Evolutionary conservation across 2,113 vertebrate genomes (phyloP).

Genomic region (Equus przewalskii): DNA sequence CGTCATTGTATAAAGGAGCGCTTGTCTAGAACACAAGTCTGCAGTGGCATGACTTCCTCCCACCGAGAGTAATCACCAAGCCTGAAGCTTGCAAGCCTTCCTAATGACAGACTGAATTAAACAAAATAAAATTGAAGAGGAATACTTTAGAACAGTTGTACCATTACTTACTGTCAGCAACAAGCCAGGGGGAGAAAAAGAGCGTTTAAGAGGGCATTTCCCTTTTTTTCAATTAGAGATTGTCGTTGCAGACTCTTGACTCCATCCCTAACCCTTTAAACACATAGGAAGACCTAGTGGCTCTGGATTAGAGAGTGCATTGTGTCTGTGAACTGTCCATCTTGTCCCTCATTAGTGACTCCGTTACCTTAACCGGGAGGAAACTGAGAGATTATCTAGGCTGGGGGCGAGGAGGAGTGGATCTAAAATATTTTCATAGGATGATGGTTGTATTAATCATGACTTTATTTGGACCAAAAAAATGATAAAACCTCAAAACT

Average conservation of each 20-base stretch:
- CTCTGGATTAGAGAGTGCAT: conserved; percentile 73
- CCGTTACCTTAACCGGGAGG: conserved; percentile 8
- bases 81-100: conserved; percentile 72
- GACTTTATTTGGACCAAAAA: neutral
- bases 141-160: conserved; percentile 73
- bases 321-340: conserved; percentile 33
- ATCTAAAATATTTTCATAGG: conserved; percentile 41
- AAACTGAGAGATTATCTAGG: conserved; percentile 36
- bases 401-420: neutral
- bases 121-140: conserved; percentile 78
- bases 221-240: conserved; percentile 67
- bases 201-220: conserved; percentile 55
- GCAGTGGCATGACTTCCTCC: conserved; percentile 65
- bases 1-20: conserved; percentile 82
- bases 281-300: conserved; percentile 67
- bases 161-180: conserved; percentile 76
- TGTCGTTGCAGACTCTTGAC: conserved; percentile 64
- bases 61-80: conserved; percentile 69
- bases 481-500: neutral
- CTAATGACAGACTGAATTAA: conserved; percentile 80
- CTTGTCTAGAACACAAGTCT: conserved; percentile 84
- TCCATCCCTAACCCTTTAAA: conserved; percentile 76
- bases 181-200: conserved; percentile 41
- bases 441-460: neutral
- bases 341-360: conserved; percentile 54